These are phyloP conservation scores for Himalopsyche anomala DNA, from an alignment of 2,888 invertebrate genomes.

Conservation along the genomic window DNA sequence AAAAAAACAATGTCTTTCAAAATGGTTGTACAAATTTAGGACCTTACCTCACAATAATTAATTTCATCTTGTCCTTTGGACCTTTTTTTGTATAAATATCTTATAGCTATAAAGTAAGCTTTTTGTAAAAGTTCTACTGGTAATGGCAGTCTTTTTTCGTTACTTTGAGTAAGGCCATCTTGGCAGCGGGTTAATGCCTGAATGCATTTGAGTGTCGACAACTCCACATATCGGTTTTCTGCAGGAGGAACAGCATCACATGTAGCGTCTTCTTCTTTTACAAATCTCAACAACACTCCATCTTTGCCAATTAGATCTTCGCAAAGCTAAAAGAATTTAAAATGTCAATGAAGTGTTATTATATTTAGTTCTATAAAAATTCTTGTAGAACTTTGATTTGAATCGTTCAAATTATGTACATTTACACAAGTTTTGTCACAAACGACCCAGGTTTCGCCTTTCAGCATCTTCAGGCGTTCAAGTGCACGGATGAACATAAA, in stretches of 20 bases:
- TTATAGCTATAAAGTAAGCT: constrained; percentile 53
- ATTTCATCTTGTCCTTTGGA: constrained; percentile 72
- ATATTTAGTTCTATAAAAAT: too few species aligned
- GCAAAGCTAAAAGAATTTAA: constrained; percentile 69
- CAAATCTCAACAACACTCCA: constrained; percentile 70
- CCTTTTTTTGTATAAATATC: constrained; percentile 71
- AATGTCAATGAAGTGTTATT: too few species aligned
- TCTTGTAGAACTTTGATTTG: too few species aligned
- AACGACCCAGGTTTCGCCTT: too few species aligned
- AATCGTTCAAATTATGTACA: too few species aligned
- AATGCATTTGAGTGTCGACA: constrained; percentile 60
- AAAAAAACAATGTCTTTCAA: too few species aligned
- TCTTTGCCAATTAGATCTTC: constrained; percentile 71
- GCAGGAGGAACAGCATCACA: constrained; percentile 45
- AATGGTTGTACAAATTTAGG: too few species aligned
- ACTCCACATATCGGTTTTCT: constrained; percentile 46
- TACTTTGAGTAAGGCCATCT: constrained; percentile 60
- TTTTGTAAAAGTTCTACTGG: constrained; percentile 8
- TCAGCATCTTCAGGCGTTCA: too few species aligned
- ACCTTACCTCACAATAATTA: constrained; percentile 75
- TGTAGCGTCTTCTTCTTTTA: constrained; percentile 67
- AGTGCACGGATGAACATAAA: too few species aligned
- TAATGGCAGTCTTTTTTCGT: constrained; percentile 63
- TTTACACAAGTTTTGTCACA: too few species aligned
- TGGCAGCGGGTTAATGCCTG: constrained; percentile 56